These are phyloP conservation scores for Syrista parreyssii DNA, from an alignment of 2,888 invertebrate species.

Conservation along the genomic window DNA sequence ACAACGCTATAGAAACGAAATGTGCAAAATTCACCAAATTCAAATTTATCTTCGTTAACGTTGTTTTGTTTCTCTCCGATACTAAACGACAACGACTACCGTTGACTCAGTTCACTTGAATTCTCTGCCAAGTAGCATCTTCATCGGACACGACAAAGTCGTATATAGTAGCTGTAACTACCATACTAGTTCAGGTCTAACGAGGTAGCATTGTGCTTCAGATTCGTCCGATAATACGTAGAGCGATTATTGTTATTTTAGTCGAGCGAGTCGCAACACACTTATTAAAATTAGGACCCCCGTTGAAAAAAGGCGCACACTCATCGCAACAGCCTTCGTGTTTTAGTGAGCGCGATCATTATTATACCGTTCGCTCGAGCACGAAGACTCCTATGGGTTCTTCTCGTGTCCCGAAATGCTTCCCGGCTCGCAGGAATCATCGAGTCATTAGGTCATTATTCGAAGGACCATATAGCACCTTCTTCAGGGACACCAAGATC, in stretches of 20 bases:
- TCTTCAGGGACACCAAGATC: neutral
- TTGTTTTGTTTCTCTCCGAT: neutral
- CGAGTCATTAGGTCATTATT: slow-evolving; percentile 39
- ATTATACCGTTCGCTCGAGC: slow-evolving; percentile 32
- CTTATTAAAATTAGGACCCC: slow-evolving; percentile 30
- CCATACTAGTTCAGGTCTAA: neutral
- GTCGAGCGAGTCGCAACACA: slow-evolving; percentile 35
- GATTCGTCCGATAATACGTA: slow-evolving; percentile 17
- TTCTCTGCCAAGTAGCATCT: neutral
- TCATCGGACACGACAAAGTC: neutral
- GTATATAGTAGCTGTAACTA: neutral
- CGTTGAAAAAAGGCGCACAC: slow-evolving; percentile 35
- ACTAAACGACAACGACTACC: neutral
- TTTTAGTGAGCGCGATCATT: slow-evolving; percentile 44
- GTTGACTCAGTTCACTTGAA: neutral
- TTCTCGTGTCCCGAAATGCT: slow-evolving; percentile 16
- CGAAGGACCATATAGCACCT: slow-evolving; percentile 14
- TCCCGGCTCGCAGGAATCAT: slow-evolving; percentile 28
- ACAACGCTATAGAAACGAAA: neutral
- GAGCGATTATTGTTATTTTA: slow-evolving; percentile 28
- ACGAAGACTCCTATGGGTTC: slow-evolving; percentile 26
- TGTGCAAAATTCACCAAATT: neutral
- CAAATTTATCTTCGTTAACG: neutral
- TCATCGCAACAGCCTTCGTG: slow-evolving; percentile 13
- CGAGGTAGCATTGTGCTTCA: neutral